Evolutionary conservation across 2,888 invertebrate genomes (phyloP).

Genomic region (Norana najaformis): DNA sequence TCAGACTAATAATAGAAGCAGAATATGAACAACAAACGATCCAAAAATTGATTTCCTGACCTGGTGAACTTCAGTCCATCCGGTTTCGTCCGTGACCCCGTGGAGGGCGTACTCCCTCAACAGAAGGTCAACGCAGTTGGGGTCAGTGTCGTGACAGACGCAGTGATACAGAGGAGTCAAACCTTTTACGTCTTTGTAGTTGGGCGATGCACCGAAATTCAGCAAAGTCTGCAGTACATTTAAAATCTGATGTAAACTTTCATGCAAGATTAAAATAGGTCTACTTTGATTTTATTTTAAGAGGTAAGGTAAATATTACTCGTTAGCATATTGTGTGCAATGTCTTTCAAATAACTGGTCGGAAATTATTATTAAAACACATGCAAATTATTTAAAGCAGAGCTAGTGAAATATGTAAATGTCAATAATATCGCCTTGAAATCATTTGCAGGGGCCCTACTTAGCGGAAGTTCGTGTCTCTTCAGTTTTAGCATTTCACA

Average conservation of each 20-base stretch:
- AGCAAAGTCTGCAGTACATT: conserved; percentile 72
- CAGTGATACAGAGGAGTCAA: conserved; percentile 69
- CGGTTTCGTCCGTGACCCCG: conserved; percentile 91
- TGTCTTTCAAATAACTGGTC: too few species aligned
- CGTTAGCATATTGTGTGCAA: too few species aligned
- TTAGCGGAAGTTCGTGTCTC: too few species aligned
- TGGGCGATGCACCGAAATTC: conserved; percentile 92
- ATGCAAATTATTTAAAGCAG: too few species aligned
- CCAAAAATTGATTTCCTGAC: conserved; percentile 65
- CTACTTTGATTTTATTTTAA: too few species aligned
- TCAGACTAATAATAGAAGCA: not conserved
- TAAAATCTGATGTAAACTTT: not conserved
- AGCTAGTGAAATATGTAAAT: too few species aligned
- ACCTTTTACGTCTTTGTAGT: conserved; percentile 91
- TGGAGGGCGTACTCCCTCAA: conserved; percentile 92
- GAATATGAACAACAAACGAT: not conserved
- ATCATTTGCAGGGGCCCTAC: too few species aligned
- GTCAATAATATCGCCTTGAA: too few species aligned
- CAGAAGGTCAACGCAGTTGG: conserved; percentile 81
- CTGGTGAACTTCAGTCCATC: conserved; percentile 99
- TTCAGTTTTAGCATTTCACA: too few species aligned
- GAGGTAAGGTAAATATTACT: too few species aligned
- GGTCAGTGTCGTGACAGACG: conserved; percentile 70
- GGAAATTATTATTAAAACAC: too few species aligned
- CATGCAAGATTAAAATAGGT: not conserved